Conservation (phyloP, 2,113 vertebrate genomes). For the Lutjanus erythropterus region DNA sequence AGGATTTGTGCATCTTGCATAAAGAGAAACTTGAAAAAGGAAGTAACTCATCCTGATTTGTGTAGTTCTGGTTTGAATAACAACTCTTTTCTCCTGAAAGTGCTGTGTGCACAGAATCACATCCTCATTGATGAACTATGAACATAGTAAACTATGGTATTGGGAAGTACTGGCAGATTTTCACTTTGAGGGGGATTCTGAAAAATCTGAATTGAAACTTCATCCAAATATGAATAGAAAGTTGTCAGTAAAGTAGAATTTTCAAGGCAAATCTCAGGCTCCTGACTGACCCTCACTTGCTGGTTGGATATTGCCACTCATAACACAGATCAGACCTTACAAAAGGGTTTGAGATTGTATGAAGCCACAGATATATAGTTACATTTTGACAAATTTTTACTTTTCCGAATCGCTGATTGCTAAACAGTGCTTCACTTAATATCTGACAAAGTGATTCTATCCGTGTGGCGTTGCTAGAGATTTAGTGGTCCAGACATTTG, state of each 20-base stretch:
- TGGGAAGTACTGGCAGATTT: slow-evolving; percentile 2
- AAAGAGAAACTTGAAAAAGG: neutral
- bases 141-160: neutral
- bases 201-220: slow-evolving; percentile 1
- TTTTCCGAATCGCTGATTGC: neutral
- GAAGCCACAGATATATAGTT: neutral
- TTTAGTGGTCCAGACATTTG: neutral
- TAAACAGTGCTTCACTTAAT: neutral
- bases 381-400: neutral
- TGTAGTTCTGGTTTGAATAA: slow-evolving; percentile 11
- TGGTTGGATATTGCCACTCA: neutral
- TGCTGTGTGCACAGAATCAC: slow-evolving; percentile 37
- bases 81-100: neutral
- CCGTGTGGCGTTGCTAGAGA: neutral
- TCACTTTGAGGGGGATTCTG: neutral
- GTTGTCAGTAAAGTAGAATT: neutral
- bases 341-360: neutral
- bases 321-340: neutral
- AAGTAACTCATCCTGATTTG: slow-evolving; percentile 12
- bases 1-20: neutral
- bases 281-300: neutral
- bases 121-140: slow-evolving; percentile 26
- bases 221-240: neutral
- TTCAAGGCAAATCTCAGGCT: neutral
- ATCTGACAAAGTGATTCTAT: neutral